phyloP scores from a whole-genome alignment of 2,888 invertebrate genomes.

The Anodontia alba region DNA sequence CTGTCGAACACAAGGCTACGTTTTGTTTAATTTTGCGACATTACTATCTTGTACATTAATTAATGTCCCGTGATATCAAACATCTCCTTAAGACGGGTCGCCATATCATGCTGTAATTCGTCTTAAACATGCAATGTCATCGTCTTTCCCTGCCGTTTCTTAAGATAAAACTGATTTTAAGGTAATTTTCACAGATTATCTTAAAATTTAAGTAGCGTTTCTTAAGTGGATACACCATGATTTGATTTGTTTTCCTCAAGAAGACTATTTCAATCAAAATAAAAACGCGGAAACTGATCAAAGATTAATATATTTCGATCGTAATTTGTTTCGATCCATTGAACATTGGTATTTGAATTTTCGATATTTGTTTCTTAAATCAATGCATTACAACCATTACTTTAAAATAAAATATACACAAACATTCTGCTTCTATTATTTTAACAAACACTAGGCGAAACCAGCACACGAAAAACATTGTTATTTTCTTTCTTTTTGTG shows the following conservation, averaged over 20 bases:
- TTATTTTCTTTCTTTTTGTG: no score
- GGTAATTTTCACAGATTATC: slow-evolving; percentile 14
- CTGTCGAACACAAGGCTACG: no score
- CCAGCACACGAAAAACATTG: no score
- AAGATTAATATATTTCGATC: slow-evolving; percentile 19
- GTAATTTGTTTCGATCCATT: slow-evolving; percentile 14
- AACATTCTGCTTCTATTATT: no score
- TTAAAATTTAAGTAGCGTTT: slow-evolving; percentile 13
- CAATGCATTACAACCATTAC: no score
- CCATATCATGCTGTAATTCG: neutral
- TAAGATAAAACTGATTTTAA: neutral
- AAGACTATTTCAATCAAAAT: neutral
- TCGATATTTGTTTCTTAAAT: no score
- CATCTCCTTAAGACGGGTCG: neutral
- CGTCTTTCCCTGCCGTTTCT: neutral
- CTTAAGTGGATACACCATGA: slow-evolving; percentile 6
- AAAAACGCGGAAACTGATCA: slow-evolving; percentile 11
- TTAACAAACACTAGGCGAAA: no score
- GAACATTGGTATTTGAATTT: slow-evolving; percentile 3
- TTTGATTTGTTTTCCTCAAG: slow-evolving; percentile 6
- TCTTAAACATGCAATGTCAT: slow-evolving; percentile 12
- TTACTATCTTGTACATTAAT: no score
- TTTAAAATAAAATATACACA: no score
- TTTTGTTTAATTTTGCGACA: no score
- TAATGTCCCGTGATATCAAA: no score